Evolutionary conservation across 2,797 vertebrate genomes (phyloP).

Genomic region (Australoheros facetus): DNA sequence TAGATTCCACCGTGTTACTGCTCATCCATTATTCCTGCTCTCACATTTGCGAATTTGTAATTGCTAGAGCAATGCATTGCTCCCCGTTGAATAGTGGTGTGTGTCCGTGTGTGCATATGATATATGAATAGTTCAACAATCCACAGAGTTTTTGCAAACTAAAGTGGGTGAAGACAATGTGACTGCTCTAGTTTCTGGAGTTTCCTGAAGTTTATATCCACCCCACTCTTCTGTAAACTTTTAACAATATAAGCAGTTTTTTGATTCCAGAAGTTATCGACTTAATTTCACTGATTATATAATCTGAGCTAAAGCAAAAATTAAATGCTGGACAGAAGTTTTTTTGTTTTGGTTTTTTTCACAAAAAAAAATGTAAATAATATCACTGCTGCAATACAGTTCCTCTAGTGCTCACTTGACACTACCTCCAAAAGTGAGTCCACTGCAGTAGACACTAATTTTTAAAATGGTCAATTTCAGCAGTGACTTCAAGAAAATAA

Average conservation of each 20-base stretch:
- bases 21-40: conserved; percentile 67
- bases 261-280: neutral
- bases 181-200: conserved; percentile 2
- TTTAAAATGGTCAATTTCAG: too few relatives aligned
- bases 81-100: conserved; percentile 16
- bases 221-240: neutral
- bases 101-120: conserved; percentile 1
- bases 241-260: neutral
- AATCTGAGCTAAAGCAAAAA: neutral
- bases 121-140: conserved; percentile 7
- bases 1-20: conserved; percentile 56
- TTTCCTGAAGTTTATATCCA: neutral
- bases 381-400: neutral
- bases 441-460: too few relatives aligned
- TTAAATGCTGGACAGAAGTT: neutral
- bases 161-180: neutral
- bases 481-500: too few relatives aligned
- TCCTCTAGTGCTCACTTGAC: too few relatives aligned
- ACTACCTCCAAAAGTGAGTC: too few relatives aligned
- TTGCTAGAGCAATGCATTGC: neutral
- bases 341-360: neutral
- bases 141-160: neutral
- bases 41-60: conserved; percentile 55
- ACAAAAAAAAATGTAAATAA: neutral
- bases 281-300: neutral